Evolutionary conservation across 2,888 invertebrate species (phyloP), one percentile per base, ranked within the genome.

Genomic region (Eudemis profundana): DNA sequence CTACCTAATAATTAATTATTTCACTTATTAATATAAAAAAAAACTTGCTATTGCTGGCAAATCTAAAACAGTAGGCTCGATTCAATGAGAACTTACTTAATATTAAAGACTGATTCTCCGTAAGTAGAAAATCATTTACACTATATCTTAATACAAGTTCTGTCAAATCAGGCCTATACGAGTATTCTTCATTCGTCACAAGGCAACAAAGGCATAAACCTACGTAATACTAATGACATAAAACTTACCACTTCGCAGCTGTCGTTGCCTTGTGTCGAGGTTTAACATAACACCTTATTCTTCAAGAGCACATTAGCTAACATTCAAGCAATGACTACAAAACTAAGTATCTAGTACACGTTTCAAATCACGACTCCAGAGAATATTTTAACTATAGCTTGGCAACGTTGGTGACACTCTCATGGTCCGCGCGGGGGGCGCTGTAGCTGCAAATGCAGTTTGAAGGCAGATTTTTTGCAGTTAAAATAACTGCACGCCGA

Each of bases 201-300:
- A 74, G 84, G 83, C 73, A 87, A 87, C 87, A 89, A 87, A 73
- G 78, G 73, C 56, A 14, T 53, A 44, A 42, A 57, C 49, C 56
- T 15, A 40, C 27, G 27, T 33, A 27, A 23, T 61, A 62, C 61
- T 54, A 40, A 69, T 50, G 67, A 68, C 19, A 68, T 50, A 50
- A 40, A 66, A 66, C 21, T 67, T 49, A 49, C 67, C 29, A 59
- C 62, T 61, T 49, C 40, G 10, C 51, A 19, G 57, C 69, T 74
- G 67, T 83, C 82, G 82, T 83, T 84, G 68, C 76, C 77, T 72
- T 67, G 69, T 77, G 68, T 66, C 72, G 62, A 72, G 75, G 68
- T 27, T 56, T 21, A 36, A 12, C 15, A 8, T 40, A 29, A 19
- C 19, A 36, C 23, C 36, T 36, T 27, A 44, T 19, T 40, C n/a